Evolutionary conservation across 2,888 invertebrate species (phyloP), one percentile per base, ranked within the genome.

Genomic region (Trichogramma evanescens): DNA sequence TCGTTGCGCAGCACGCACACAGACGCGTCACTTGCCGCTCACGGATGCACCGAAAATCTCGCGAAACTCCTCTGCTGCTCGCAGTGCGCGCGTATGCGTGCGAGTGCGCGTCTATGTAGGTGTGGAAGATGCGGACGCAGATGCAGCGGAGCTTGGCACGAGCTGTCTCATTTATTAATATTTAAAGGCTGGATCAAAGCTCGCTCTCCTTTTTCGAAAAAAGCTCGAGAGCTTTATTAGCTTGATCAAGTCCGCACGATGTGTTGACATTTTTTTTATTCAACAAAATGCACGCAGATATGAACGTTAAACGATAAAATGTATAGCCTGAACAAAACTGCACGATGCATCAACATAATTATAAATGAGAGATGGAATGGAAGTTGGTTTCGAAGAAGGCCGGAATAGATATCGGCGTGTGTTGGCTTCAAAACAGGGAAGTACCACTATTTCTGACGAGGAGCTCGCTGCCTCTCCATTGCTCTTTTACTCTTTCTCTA

Each of bases 401-500:
- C 78, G 78, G 76, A 78, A 77, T 79, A 80, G 80, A 80, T 79
- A 81, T 82, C 78, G 81, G 79, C 72, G 79, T 78, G 80, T 80
- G 79, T 79, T 80, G 74, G 73, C 72, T 72, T 69, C 67, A 72
- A 72, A 73, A 72, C 72, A 74, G 75, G 74, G 71, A 76, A 76
- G 75, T 74, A 76, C 74, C 77, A 79, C 78, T 78, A 79, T 79
- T 79, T 79, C 76, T 78, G 78, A 78, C 75, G 76, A 71, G 69
- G 66, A 63, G 56, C 62, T 64, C 67, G 63, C 67, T 67, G 65
- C 65, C 65, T 66, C 65, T 68, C 66, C 62, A 62, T 53, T 63
- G 62, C 62, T 65, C 61, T 58, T 58, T 64, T 63, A 61, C 43
- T 54, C 49, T 48, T n/a, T 50, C 58, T 50, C 54, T 58, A 51